These are phyloP conservation scores for Charadrius vociferus DNA, from an alignment of 2,113 vertebrate species.

Conservation along the genomic window DNA sequence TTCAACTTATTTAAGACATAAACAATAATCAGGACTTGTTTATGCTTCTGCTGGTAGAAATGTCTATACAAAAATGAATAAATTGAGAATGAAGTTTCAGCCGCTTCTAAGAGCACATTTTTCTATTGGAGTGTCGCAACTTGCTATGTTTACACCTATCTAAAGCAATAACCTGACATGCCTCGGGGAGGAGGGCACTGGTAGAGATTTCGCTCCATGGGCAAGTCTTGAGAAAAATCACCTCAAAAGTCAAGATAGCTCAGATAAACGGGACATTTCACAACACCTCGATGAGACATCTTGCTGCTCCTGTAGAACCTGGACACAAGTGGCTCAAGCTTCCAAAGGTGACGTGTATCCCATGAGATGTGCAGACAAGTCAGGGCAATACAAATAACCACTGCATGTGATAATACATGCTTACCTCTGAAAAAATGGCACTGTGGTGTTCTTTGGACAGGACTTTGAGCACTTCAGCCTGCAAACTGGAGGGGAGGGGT, in stretches of 20 bases:
- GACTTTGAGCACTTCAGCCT: not conserved
- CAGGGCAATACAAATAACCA: not conserved
- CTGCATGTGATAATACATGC: fast-evolving
- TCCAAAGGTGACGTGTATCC: not conserved
- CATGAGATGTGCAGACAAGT: not conserved
- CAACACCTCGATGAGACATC: not conserved
- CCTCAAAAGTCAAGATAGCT: not conserved
- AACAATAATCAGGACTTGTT: not conserved
- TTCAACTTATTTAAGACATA: not conserved
- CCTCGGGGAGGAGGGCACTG: not conserved
- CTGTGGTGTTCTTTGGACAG: not conserved
- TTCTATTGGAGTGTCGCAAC: not conserved
- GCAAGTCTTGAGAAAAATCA: not conserved
- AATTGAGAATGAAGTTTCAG: not conserved
- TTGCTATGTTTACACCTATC: not conserved
- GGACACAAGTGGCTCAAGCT: not conserved
- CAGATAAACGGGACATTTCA: not conserved
- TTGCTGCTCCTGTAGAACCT: not conserved
- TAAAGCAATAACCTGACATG: not conserved
- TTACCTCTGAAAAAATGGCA: not conserved
- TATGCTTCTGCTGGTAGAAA: not conserved
- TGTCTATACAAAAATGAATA: not conserved
- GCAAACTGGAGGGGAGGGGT: not conserved
- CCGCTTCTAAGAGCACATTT: not conserved
- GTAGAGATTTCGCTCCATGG: not conserved